Conservation (phyloP, 1,140 invertebrate species). For the Lithobius niger region DNA sequence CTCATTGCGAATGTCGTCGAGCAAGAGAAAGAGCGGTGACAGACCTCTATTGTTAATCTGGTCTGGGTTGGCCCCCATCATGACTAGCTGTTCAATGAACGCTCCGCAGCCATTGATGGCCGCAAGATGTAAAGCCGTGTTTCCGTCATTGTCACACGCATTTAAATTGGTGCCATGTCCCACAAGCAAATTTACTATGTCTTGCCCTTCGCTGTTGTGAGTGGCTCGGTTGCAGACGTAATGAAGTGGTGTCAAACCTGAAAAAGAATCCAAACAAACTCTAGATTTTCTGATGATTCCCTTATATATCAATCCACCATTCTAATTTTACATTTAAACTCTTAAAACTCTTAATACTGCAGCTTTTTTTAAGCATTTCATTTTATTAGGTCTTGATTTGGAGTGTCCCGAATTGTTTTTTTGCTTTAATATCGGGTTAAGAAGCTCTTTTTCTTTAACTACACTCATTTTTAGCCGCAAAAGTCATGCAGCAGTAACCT, state of each 20-base stretch:
- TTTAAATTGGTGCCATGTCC: neutral
- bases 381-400: too few species aligned
- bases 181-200: neutral
- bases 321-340: too few species aligned
- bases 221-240: neutral
- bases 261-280: too few species aligned
- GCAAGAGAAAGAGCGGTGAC: neutral
- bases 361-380: too few species aligned
- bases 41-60: neutral
- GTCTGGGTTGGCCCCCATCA: neutral
- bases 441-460: too few species aligned
- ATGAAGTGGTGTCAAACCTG: neutral
- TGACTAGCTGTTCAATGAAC: neutral
- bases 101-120: neutral
- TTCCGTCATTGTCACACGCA: neutral
- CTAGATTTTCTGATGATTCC: too few species aligned
- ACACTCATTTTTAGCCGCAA: too few species aligned
- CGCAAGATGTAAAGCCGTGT: neutral
- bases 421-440: too few species aligned
- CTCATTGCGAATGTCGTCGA: neutral
- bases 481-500: too few species aligned
- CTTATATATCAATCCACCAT: too few species aligned
- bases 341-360: too few species aligned
- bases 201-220: neutral
- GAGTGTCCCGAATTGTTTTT: too few species aligned